Evolutionary conservation across 2,113 vertebrate genomes (phyloP), one percentile per base, ranked within the genome.

Genomic region (Apteryx owenii): DNA sequence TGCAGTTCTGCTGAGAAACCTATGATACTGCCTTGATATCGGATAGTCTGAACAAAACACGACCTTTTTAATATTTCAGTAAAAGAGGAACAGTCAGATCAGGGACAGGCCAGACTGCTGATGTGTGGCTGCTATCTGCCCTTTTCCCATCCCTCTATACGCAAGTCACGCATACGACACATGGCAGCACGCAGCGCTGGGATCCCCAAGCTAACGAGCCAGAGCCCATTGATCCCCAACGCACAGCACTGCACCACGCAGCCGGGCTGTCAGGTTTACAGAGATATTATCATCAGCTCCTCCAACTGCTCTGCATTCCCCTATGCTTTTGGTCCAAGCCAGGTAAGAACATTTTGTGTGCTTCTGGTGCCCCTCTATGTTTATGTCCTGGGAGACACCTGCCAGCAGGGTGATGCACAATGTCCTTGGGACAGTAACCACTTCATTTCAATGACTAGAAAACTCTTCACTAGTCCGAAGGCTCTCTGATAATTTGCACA

Each of bases 101-200:
- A 66, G 56, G 12, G 71, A 10, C 36, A 82, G 42, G 14, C n/a
- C 26, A 50, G 22, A 12, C 3, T 81, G 17, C 53, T 62, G 58
- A 42, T 12, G 8, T 19, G 19, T 36, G 31, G 60, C 61, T 86
- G 44, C 50, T 50, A 9, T 12, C 25, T 64, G 42, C 48, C 29
- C 33, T 53, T 72, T 58, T 33, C 21, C 33, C 23, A 9, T 28
- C 44, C 19, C 1, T 0, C 22, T 22, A 7, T 12, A 17, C 0
- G 0, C 12, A 22, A 38, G 50, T 1, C 6, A 1, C 5, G 4
- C 13, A 16, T 4, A 11, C 26, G 51, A 10, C 5, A 7, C 0
- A 0, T 6, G 18, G 22, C 0, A 0, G 9, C 29, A 13, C 20
- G 8, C 12, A 2, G 12, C 3, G 2, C 36, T 28, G 33, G 14